Base-by-base conservation (phyloP, 2,797 vertebrate genomes). In the Sciaenops ocellatus region DNA sequence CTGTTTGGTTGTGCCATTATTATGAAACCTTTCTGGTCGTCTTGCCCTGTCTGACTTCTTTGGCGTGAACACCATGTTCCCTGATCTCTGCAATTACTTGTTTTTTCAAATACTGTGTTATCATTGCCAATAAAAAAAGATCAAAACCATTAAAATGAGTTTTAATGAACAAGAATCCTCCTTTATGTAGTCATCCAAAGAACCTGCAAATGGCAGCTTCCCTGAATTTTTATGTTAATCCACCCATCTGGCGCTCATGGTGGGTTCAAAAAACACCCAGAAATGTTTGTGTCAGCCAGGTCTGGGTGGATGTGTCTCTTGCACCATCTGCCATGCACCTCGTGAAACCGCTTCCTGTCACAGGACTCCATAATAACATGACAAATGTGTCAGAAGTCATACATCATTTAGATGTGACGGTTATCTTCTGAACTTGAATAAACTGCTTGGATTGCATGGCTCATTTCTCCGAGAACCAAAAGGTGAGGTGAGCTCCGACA, bases 361-460 rank as follows among this genome's bases (percentile, higher is more conserved):
- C 18, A 79, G 6, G 65, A 64, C 47, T 82, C 42, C 50, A 72
- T 68, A 73, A 78, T 6, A 55, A 69, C 55, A 48, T 57, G 85
- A 86, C 28, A 50, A 73, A 84, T 55, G 63, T 73, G 78, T 87
- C 69, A 56, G 17, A 86, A 80, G 59, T 60, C 66, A 20, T 80
- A 51, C 66, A 64, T 92, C 83, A 80, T 80, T 76, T 76, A 50
- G 76, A 74, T 24, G 24, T 30, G 73, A 65, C 46, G 2, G n/a
- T 76, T 47, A 18, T 34, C 67, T 55, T 47, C 56, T 41, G 18
- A 85, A 80, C 62, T 74, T 79, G 79, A 87, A 81, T 74, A 89
- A 91, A 87, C 87, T 67, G 80, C 82, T 85, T 80, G 59, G 15
- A 76, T 69, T 75, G 81, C 78, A 91, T 0, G 66, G 82, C 56